These are phyloP conservation scores for Aleiodes sp. DNA, from an alignment of 1,140 invertebrate genomes.

Conservation along the genomic window DNA sequence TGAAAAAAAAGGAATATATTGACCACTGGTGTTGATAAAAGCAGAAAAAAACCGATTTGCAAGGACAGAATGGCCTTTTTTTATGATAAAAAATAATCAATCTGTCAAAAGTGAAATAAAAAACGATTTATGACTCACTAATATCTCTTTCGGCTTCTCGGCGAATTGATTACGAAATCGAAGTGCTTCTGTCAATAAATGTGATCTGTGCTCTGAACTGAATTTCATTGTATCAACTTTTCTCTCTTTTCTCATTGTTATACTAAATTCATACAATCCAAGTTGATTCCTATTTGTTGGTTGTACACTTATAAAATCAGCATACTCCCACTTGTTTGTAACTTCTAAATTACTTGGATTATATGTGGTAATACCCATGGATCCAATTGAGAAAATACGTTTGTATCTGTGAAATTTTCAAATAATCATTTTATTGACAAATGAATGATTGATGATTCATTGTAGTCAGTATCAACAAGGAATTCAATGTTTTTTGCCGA, in stretches of 20 bases:
- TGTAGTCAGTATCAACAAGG: no score
- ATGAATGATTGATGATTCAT: neutral
- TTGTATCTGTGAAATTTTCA: constrained; percentile 84
- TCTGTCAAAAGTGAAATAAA: neutral
- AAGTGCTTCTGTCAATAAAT: constrained; percentile 92
- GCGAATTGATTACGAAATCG: constrained; percentile 81
- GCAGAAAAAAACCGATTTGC: constrained; percentile 37
- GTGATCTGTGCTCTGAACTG: constrained; percentile 93
- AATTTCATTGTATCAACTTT: constrained; percentile 96
- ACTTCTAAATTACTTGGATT: constrained; percentile 92
- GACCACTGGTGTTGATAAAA: neutral
- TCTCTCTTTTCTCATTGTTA: constrained; percentile 88
- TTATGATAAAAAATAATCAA: neutral
- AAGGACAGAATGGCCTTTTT: no score
- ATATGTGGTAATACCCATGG: constrained; percentile 95
- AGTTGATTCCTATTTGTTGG: constrained; percentile 70
- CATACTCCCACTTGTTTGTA: constrained; percentile 95
- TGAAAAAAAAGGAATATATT: neutral
- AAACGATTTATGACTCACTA: constrained; percentile 62
- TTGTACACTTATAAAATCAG: constrained; percentile 81
- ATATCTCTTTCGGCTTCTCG: constrained; percentile 79
- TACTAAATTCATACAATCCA: constrained; percentile 79
- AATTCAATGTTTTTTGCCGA: constrained; percentile 14
- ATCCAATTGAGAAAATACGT: constrained; percentile 96
- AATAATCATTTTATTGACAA: constrained; percentile 22